A percentile compares a stretch with the other conserved stretches of the same genome.
These are phyloP conservation scores for Echinops telfairi DNA, from an alignment of 2,113 vertebrate species.

Conservation along the genomic window DNA sequence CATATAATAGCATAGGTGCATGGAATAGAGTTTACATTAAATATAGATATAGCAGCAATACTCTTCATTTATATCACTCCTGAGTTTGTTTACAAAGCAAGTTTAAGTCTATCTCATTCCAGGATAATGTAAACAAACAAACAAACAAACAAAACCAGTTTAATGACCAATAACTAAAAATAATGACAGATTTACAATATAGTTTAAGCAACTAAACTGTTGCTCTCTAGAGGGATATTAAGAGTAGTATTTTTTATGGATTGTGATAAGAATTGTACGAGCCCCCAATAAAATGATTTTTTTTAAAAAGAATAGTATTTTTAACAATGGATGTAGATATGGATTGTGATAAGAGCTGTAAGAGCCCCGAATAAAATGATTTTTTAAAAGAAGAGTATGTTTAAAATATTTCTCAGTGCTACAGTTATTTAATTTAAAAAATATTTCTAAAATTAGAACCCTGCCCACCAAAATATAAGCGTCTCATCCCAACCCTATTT, in stretches of 20 bases:
- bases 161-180: slow-evolving; percentile 21
- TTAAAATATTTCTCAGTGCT: slow-evolving; percentile 42
- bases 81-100: slow-evolving; percentile 1
- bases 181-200: neutral
- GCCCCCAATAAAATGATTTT: too few relatives aligned
- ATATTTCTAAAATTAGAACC: slow-evolving; percentile 55
- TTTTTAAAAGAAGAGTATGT: slow-evolving; percentile 36
- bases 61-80: neutral
- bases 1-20: neutral
- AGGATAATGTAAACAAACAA: neutral
- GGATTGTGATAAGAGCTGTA: too few relatives aligned
- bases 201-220: neutral
- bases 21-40: neutral
- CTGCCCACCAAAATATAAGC: slow-evolving; percentile 22
- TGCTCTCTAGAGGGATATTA: neutral
- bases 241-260: slow-evolving; percentile 36
- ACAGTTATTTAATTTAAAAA: slow-evolving; percentile 29
- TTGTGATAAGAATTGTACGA: too few relatives aligned
- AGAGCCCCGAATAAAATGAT: too few relatives aligned
- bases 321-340: too few relatives aligned
- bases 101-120: neutral
- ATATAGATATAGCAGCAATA: neutral
- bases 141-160: neutral
- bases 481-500: slow-evolving; percentile 42
- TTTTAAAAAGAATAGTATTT: too few relatives aligned